Evolutionary conservation across 2,113 vertebrate genomes (phyloP), one percentile per base, ranked within the genome.

Genomic region (Macquaria ambigua): DNA sequence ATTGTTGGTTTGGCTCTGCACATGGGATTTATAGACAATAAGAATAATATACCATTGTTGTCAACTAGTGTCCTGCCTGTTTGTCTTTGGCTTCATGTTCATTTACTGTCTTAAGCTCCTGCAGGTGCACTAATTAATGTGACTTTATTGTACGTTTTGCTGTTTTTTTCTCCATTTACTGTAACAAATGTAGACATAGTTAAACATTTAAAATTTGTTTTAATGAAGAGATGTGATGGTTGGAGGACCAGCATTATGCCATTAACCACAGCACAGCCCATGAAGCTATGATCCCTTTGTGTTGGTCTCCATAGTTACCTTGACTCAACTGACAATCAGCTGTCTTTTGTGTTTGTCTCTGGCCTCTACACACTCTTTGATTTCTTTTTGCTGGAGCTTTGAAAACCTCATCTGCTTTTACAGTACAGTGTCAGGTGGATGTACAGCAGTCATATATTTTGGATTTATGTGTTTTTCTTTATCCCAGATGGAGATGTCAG

Each of bases 401-500:
- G 23, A 8, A 77, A 69, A 41, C 39, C 75, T 53, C 15, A 8
- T 56, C 41, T 75, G 66, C 11, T 5, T 62, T 76, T 34, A 37
- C 52, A 69, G 34, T 14, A 25, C 53, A 61, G 52, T 55, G 21
- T 75, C 73, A 25, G 28, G 23, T 66, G 66, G 11, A n/a, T 8
- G 31, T 12, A 10, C 37, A 48, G 31, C n/a, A 21, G 18, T 59
- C 59, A 48, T 21, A 25, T 23, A 6, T 21, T 67, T 31, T 56
- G 25, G 21, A 53, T 72, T 41, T 59, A 11, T 82, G 6, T 59
- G 3, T 68, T 21, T 52, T 12, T 79, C 25, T 83, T 28, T 59
- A 3, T 52, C 37, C 58, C 50, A 95, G 93, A 89, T 91, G 74
- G 94, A 94, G 66, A 79, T 61, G 82, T 83, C 84, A 8, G 85